phyloP scores from a whole-genome alignment of 1,140 invertebrate species.

The Cryptotermes secundus region DNA sequence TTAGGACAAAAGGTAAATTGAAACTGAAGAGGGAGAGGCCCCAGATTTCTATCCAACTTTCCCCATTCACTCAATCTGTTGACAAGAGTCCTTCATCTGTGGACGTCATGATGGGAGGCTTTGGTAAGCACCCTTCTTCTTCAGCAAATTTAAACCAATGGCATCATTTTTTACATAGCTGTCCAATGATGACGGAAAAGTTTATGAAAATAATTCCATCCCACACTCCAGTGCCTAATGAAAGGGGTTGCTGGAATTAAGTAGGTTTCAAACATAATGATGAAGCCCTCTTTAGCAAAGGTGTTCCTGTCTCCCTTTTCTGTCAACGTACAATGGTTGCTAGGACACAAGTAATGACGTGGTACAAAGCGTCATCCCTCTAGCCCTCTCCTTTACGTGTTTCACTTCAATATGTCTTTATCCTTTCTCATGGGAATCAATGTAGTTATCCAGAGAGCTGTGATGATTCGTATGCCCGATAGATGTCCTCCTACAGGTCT shows the following conservation, averaged over 20 bases:
- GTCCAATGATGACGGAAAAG: conserved; percentile 2
- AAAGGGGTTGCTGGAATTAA: conserved; percentile 16
- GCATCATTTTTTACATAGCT: conserved; percentile 7
- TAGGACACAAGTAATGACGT: not conserved
- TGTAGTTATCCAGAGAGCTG: not conserved
- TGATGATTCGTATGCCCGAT: not conserved
- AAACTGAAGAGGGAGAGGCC: not conserved
- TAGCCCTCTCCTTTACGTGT: not conserved
- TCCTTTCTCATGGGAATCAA: conserved; percentile 11
- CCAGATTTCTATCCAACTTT: not conserved
- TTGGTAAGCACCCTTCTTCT: not conserved
- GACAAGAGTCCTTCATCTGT: not conserved
- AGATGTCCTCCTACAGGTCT: not conserved
- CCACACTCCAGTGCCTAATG: not conserved
- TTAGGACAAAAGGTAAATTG: conserved; percentile 12
- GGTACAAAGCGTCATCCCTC: not conserved
- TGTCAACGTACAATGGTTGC: not conserved
- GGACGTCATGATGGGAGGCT: not conserved
- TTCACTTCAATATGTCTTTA: not conserved
- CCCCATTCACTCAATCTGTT: conserved; percentile 15
- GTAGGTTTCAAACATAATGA: conserved; percentile 1
- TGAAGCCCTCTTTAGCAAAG: conserved; percentile 2
- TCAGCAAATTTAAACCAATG: conserved; percentile 1
- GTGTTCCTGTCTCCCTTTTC: not conserved
- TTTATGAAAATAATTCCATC: conserved; percentile 4